Evolutionary conservation across 2,888 invertebrate species (phyloP).

Genomic region (Sminthurinus aureus): DNA sequence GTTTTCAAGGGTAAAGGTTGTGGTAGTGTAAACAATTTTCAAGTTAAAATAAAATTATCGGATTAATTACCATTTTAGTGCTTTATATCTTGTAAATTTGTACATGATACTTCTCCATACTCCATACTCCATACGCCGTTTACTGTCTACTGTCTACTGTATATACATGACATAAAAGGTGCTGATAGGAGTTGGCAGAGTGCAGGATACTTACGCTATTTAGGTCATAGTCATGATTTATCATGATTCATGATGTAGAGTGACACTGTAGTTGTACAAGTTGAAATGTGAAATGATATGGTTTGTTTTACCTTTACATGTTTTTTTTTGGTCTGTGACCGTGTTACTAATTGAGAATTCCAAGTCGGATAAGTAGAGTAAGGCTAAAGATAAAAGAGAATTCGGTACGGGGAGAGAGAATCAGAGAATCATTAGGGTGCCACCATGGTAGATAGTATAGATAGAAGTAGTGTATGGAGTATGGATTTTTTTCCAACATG

Average conservation of each 20-base stretch:
- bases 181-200: too few relatives aligned
- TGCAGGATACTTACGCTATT: background rate
- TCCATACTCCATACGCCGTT: too few relatives aligned
- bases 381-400: background rate
- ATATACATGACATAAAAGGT: too few relatives aligned
- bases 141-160: too few relatives aligned
- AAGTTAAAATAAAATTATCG: too few relatives aligned
- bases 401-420: background rate
- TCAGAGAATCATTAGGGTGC: background rate
- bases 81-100: too few relatives aligned
- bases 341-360: conserved; percentile 10
- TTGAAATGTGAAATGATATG: background rate
- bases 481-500: background rate
- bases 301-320: background rate
- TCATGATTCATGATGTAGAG: background rate
- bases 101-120: too few relatives aligned
- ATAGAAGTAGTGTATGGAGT: background rate
- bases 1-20: too few relatives aligned
- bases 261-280: background rate
- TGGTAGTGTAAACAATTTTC: too few relatives aligned
- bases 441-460: background rate
- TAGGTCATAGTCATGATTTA: background rate
- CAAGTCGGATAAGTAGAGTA: conserved; percentile 11
- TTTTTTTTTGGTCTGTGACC: background rate
- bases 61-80: too few relatives aligned